phyloP scores from a whole-genome alignment of 2,113 vertebrate genomes.

The Corythoichthys intestinalis region DNA sequence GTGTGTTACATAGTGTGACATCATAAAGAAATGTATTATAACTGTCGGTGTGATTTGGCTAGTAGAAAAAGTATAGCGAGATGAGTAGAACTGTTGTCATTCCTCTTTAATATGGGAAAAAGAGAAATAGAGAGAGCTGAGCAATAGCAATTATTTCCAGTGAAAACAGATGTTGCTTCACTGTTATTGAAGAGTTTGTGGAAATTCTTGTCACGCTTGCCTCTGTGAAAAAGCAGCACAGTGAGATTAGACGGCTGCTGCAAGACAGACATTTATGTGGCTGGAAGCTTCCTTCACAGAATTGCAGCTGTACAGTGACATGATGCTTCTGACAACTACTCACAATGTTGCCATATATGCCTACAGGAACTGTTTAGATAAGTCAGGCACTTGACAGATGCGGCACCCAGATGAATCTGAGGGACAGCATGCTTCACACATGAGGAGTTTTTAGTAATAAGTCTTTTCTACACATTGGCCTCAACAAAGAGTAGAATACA shows the following conservation, averaged over 20 bases:
- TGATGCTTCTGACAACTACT: slow-evolving; percentile 39
- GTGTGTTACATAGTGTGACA: not conserved
- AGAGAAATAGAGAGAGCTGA: not conserved
- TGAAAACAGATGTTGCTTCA: slow-evolving; percentile 7
- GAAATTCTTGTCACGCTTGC: slow-evolving; percentile 32
- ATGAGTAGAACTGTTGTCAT: not conserved
- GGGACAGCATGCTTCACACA: slow-evolving; percentile 25
- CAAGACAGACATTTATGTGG: slow-evolving; percentile 47
- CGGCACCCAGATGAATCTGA: slow-evolving; percentile 17
- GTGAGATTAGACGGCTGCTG: slow-evolving; percentile 42
- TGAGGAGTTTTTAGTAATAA: not conserved
- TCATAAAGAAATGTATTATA: not conserved
- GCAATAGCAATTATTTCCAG: slow-evolving; percentile 3
- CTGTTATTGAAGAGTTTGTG: slow-evolving; percentile 45
- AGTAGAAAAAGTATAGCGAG: not conserved
- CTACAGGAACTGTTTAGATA: slow-evolving; percentile 33
- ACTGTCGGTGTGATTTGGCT: not conserved
- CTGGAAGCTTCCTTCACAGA: slow-evolving; percentile 31
- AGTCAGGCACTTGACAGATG: slow-evolving; percentile 45
- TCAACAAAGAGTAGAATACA: not conserved
- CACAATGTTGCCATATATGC: slow-evolving; percentile 25
- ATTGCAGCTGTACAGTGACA: slow-evolving; percentile 39
- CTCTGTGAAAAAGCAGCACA: slow-evolving; percentile 36
- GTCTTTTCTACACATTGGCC: slow-evolving; percentile 1
- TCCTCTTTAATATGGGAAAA: not conserved